phyloP scores from a whole-genome alignment of 1,140 invertebrate genomes.

The Zophobas atratus region DNA sequence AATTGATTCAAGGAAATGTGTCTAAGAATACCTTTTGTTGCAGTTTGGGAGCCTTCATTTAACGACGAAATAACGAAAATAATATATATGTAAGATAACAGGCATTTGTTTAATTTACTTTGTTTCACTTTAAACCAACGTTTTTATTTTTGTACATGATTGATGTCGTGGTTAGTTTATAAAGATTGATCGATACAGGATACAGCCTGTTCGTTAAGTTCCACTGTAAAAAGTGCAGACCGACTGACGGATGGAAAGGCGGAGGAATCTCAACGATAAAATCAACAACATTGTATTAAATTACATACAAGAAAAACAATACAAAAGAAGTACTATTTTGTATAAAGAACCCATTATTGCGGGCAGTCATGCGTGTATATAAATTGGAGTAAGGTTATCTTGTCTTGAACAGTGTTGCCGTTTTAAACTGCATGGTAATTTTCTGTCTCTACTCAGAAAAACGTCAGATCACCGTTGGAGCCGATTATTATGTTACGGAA shows the following conservation, averaged over 20 bases:
- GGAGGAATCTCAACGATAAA: constrained; percentile 23
- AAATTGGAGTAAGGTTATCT: constrained; percentile 45
- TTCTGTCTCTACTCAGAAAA: neutral
- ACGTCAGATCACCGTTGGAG: neutral
- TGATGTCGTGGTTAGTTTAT: no score
- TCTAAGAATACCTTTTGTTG: constrained; percentile 3
- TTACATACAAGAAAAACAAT: constrained; percentile 41
- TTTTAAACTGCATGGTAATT: neutral
- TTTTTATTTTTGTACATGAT: no score
- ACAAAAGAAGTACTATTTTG: constrained; percentile 42
- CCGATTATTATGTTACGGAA: neutral
- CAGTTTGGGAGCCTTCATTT: neutral
- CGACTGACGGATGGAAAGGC: constrained; percentile 1
- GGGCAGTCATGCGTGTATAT: constrained; percentile 24
- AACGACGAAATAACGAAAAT: no score
- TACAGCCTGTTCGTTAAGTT: constrained; percentile 5
- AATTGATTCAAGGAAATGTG: constrained; percentile 3
- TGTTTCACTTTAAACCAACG: no score
- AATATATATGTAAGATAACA: no score
- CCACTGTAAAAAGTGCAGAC: neutral
- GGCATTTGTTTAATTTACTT: no score
- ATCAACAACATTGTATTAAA: constrained; percentile 36
- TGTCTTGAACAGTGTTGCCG: constrained; percentile 27
- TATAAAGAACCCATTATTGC: constrained; percentile 45
- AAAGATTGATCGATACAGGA: neutral